Evolutionary conservation across 2,113 vertebrate genomes (phyloP).

Genomic region (Planiliza haematocheilus): DNA sequence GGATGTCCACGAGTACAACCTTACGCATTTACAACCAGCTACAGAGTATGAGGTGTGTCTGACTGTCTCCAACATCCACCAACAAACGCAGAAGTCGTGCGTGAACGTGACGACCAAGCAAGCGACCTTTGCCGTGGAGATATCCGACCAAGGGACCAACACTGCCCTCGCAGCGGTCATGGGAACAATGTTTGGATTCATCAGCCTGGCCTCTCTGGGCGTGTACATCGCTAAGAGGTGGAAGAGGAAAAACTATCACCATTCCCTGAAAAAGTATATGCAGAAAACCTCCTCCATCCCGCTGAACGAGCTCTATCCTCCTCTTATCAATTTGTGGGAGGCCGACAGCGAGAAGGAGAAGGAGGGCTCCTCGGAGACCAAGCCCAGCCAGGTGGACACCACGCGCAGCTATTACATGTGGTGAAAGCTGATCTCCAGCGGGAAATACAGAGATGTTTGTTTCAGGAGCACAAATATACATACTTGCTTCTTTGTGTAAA

Average conservation of each 20-base stretch:
- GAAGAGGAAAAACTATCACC: conserved; percentile 98
- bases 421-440: conserved; percentile 84
- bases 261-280: conserved; percentile 99
- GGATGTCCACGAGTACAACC: conserved; percentile 97
- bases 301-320: conserved; percentile 96
- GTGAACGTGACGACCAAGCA: conserved; percentile 97
- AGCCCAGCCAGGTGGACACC: conserved; percentile 95
- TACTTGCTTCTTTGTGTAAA: conserved; percentile 91
- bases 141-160: conserved; percentile 92
- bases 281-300: conserved; percentile 99
- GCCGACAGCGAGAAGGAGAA: conserved; percentile 97
- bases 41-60: conserved; percentile 98
- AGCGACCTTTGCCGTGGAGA: conserved; percentile 87
- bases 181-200: conserved; percentile 93
- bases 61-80: conserved; percentile 92
- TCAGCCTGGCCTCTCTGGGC: conserved; percentile 90
- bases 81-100: conserved; percentile 93
- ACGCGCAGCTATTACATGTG: conserved; percentile 99
- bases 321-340: conserved; percentile 99
- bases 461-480: conserved; percentile 73
- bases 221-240: conserved; percentile 92
- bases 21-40: conserved; percentile 94
- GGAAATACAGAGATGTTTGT: conserved; percentile 37
- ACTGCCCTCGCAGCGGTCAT: conserved; percentile 92
- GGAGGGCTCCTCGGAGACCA: conserved; percentile 90